Percentiles rank a stretch among this genome's conserved stretches.
Conservation (phyloP, 2,113 vertebrate species). For the Chiloscyllium plagiosum region DNA sequence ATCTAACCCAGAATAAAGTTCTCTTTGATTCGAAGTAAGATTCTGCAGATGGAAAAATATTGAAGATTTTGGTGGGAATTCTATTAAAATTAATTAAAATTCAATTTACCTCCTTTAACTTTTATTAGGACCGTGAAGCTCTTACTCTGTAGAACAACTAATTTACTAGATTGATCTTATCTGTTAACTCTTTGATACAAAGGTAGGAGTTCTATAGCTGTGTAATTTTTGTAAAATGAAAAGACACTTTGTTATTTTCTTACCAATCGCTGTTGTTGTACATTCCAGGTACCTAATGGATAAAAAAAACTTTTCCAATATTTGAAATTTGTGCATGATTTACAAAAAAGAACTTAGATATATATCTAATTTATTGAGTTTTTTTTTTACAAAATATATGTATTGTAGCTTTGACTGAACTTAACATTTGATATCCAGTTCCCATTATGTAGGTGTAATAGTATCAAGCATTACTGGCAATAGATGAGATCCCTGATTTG, state of each 20-base stretch:
- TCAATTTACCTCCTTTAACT: background rate
- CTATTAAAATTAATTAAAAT: constrained; percentile 29
- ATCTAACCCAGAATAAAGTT: background rate
- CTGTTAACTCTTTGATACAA: constrained; percentile 49
- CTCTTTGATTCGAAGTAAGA: constrained; percentile 31
- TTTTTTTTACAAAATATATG: constrained; percentile 65
- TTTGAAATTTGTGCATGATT: constrained; percentile 51
- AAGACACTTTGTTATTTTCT: constrained; percentile 58
- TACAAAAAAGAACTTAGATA: constrained; percentile 52
- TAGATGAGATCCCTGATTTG: background rate
- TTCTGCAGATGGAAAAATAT: background rate
- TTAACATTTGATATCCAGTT: constrained; percentile 66
- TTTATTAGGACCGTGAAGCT: constrained; percentile 47
- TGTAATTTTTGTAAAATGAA: constrained; percentile 54
- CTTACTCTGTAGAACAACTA: constrained; percentile 44
- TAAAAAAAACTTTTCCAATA: constrained; percentile 44
- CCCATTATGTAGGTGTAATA: constrained; percentile 38
- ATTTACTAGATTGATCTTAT: constrained; percentile 55
- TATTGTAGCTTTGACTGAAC: constrained; percentile 61
- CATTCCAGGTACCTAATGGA: constrained; percentile 54
- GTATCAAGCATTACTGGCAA: constrained; percentile 31
- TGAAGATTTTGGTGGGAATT: background rate
- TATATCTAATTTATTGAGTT: constrained; percentile 74
- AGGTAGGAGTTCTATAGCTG: constrained; percentile 57
- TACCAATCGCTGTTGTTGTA: constrained; percentile 58